phyloP scores from a whole-genome alignment of 2,797 vertebrate species.

The Malacoraja senta region DNA sequence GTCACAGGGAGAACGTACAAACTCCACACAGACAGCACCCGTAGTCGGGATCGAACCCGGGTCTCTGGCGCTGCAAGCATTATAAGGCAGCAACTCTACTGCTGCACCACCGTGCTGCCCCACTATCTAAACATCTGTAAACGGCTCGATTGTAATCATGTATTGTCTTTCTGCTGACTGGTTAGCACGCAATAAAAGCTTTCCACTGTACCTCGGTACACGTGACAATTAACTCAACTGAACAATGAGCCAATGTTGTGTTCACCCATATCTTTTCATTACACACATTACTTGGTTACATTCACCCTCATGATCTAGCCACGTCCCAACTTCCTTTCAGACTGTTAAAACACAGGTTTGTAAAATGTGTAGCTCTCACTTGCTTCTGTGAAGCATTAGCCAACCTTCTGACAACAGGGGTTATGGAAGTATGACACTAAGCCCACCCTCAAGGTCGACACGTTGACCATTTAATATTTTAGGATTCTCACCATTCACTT shows the following conservation, averaged over 20 bases:
- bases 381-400: neutral
- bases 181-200: too few species aligned
- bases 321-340: neutral
- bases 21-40: too few species aligned
- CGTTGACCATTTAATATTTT: neutral
- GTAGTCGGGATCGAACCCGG: too few species aligned
- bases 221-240: too few species aligned
- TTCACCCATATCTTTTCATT: neutral
- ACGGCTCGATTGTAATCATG: too few species aligned
- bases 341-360: neutral
- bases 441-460: neutral
- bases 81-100: too few species aligned
- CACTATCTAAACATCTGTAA: too few species aligned
- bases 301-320: neutral
- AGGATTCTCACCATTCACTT: neutral
- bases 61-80: too few species aligned
- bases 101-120: too few species aligned
- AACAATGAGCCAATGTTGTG: neutral
- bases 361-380: neutral
- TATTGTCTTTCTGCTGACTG: too few species aligned
- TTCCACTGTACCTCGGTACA: too few species aligned
- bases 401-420: conserved; percentile 1
- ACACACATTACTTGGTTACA: neutral
- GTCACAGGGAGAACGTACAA: too few species aligned
- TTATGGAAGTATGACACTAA: neutral